phyloP scores from a whole-genome alignment of 2,113 vertebrate genomes.

The Felis chaus region DNA sequence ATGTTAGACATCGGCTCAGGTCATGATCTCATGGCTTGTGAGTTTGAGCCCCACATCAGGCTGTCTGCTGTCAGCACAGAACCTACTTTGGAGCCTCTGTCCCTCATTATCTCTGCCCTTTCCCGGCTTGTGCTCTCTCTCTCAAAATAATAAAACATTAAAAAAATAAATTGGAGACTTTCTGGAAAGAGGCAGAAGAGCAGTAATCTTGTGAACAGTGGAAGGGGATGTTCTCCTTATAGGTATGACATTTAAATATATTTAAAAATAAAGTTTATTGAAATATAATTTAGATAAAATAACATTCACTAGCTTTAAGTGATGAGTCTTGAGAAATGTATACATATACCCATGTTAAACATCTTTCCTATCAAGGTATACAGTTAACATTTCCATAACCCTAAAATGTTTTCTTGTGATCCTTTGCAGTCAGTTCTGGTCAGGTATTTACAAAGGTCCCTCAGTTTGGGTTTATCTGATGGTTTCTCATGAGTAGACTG shows the following conservation, averaged over 20 bases:
- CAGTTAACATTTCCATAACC: not conserved
- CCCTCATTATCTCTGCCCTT: too few species aligned
- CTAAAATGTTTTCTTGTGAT: not conserved
- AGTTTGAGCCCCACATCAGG: too few species aligned
- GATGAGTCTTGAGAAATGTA: not conserved
- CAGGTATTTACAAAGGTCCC: not conserved
- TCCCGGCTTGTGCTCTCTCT: too few species aligned
- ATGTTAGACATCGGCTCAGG: too few species aligned
- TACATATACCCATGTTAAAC: not conserved
- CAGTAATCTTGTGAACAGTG: not conserved
- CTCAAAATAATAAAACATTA: not conserved
- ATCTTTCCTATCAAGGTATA: not conserved
- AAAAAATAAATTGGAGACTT: not conserved
- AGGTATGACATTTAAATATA: not conserved
- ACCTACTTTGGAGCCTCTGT: too few species aligned
- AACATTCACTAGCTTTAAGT: conserved; percentile 4
- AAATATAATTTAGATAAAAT: not conserved
- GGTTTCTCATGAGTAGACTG: conserved; percentile 16
- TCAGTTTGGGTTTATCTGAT: not conserved
- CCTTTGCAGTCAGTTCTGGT: not conserved
- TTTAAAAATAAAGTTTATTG: not conserved
- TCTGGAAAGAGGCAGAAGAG: not conserved
- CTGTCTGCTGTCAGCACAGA: too few species aligned
- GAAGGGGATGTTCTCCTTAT: not conserved
- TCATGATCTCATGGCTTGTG: too few species aligned